Percentiles rank a stretch among this genome's conserved stretches.
These are phyloP conservation scores for Panagrolaimus sp. DNA, from an alignment of 1,140 invertebrate genomes.

Conservation along the genomic window DNA sequence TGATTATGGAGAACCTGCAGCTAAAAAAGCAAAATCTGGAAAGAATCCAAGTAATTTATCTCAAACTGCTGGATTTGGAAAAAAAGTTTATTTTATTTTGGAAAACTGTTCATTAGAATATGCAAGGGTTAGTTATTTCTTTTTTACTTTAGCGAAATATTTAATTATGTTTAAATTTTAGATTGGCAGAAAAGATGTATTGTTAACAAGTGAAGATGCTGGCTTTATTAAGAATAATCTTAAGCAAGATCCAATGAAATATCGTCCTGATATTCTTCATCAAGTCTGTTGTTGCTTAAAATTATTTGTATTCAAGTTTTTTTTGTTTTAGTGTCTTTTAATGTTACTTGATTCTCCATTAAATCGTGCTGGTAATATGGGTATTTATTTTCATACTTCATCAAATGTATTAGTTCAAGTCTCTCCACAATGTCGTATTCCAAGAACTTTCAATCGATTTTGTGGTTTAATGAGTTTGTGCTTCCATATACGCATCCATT, in stretches of 20 bases:
- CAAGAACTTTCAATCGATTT: slow-evolving; percentile 94
- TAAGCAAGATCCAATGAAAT: slow-evolving; percentile 62
- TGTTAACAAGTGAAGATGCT: slow-evolving; percentile 64
- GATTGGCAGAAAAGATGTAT: slow-evolving; percentile 63
- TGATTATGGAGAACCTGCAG: neutral
- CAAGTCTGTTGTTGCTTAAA: slow-evolving; percentile 58
- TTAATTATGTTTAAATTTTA: slow-evolving; percentile 41
- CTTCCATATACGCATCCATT: slow-evolving; percentile 14
- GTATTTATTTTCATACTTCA: slow-evolving; percentile 88
- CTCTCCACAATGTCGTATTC: slow-evolving; percentile 94
- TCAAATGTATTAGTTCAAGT: slow-evolving; percentile 97
- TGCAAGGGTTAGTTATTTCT: slow-evolving; percentile 72
- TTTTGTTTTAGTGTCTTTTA: slow-evolving; percentile 63
- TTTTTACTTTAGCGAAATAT: neutral
- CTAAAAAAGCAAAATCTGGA: neutral
- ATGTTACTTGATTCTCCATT: slow-evolving; percentile 65
- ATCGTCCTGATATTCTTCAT: slow-evolving; percentile 65
- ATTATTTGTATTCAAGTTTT: neutral
- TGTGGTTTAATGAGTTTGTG: slow-evolving; percentile 86
- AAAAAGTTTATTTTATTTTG: slow-evolving; percentile 76
- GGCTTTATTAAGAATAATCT: slow-evolving; percentile 60
- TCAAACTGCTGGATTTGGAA: slow-evolving; percentile 14
- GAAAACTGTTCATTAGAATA: slow-evolving; percentile 90
- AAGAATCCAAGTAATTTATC: slow-evolving; percentile 21
- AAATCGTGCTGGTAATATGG: slow-evolving; percentile 65